Evolutionary conservation across 2,113 vertebrate genomes (phyloP).

Genomic region (Delphinus delphis): DNA sequence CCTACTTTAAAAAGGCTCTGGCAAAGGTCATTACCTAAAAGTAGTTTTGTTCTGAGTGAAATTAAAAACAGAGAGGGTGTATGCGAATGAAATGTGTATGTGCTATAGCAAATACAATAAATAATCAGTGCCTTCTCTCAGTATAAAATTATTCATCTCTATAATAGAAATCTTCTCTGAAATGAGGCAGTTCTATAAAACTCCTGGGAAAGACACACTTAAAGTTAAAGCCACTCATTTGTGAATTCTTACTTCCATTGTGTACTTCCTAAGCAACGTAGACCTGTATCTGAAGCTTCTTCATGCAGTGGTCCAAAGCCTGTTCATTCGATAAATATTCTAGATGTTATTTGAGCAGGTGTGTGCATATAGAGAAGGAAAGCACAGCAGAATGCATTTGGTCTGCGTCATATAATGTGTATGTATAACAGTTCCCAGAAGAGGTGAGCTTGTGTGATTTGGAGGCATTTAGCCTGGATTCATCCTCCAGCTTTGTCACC

Average conservation of each 20-base stretch:
- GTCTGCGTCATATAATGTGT: neutral
- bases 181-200: neutral
- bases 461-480: neutral
- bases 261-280: accelerated
- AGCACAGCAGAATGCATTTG: neutral
- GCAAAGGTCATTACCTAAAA: neutral
- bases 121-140: neutral
- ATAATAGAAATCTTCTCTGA: neutral
- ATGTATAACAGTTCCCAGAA: neutral
- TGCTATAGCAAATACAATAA: neutral
- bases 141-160: neutral
- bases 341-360: neutral
- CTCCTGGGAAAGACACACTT: neutral
- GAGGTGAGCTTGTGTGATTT: neutral
- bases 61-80: neutral
- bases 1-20: neutral
- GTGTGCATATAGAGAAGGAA: neutral
- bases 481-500: neutral
- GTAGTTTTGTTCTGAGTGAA: neutral
- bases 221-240: neutral
- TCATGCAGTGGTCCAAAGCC: neutral
- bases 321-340: neutral
- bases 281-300: neutral
- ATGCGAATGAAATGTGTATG: neutral
- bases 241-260: neutral